Percentiles rank a stretch among this genome's conserved stretches.
phyloP scores from a whole-genome alignment of 1,140 invertebrate genomes.

The Orchestia grillus region DNA sequence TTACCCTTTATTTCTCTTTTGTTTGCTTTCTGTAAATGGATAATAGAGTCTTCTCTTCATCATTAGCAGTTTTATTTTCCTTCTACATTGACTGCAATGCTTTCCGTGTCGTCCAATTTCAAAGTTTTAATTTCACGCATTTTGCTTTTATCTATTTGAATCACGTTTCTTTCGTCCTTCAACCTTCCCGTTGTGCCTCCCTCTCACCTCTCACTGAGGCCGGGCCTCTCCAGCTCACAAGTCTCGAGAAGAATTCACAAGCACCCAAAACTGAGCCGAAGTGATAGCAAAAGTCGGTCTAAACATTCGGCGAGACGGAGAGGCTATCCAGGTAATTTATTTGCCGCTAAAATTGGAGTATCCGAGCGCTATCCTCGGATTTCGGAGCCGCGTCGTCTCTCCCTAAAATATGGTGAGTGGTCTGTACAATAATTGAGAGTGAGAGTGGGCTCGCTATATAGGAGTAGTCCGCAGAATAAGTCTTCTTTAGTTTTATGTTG shows the following conservation, averaged over 20 bases:
- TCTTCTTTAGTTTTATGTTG: neutral
- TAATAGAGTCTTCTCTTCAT: neutral
- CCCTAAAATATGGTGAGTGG: constrained; percentile 15
- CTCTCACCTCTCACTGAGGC: neutral
- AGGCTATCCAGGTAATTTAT: constrained; percentile 30
- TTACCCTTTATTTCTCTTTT: neutral
- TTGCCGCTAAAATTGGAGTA: constrained; percentile 17
- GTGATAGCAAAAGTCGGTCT: neutral
- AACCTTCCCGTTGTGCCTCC: neutral
- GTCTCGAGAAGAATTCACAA: constrained; percentile 6
- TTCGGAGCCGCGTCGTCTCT: neutral
- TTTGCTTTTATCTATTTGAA: neutral
- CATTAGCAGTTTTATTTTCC: neutral
- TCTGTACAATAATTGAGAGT: neutral
- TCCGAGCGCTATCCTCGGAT: constrained; percentile 34
- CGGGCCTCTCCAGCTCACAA: neutral
- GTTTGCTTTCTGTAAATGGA: neutral
- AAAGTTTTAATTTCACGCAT: neutral
- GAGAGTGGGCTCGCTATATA: neutral
- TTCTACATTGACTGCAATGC: neutral
- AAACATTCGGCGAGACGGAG: neutral
- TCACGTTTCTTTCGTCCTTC: neutral
- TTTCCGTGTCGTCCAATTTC: neutral
- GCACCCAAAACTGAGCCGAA: neutral
- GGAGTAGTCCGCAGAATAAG: neutral